Base-by-base conservation (phyloP, 2,888 invertebrate genomes). In the Agriopis leucophaearia region DNA sequence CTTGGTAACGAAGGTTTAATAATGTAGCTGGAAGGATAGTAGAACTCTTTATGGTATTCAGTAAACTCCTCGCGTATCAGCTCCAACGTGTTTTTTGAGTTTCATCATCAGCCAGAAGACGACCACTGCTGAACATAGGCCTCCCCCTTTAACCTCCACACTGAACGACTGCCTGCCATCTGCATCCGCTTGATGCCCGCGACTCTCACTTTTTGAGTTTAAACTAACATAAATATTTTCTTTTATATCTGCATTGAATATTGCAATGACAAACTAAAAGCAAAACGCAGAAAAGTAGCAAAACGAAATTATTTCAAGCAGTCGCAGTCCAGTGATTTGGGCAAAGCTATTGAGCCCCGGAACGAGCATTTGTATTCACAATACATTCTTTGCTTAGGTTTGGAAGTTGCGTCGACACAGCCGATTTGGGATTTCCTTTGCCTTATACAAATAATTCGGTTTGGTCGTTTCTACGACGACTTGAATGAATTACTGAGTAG, bases 281-380 rank as follows among this genome's bases (percentile, higher is more conserved):
- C 64, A 65, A 66, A 66, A 48, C 66, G 70, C 66, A 77, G 70
- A 51, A 69, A 69, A 57, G 52, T 40, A 71, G 66, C 65, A 69
- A 76, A 76, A 78, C 72, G 61, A 64, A 64, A 63, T 72, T 74
- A 75, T 80, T 78, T 74, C 71, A 77, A 76, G 79, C 74, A 78
- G 74, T 77, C 73, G 74, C 73, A 72, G 74, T 74, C 71, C 70
- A 77, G 77, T 79, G 81, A 81, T 81, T 81, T 80, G 79, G 78
- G 77, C 76, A 79, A 76, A 78, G 76, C 76, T 76, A 76, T 76
- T 74, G 75, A 78, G 77, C 56, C 60, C 44, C 73, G 78, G 75
- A 76, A 71, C 74, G 77, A 73, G 73, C 81, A 81, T 81, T 81
- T 79, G 81, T 81, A 81, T 81, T 81, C 81, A 81, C 79, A 78